Evolutionary conservation across 2,888 invertebrate species (phyloP).

Genomic region (Callimorpha dominula): DNA sequence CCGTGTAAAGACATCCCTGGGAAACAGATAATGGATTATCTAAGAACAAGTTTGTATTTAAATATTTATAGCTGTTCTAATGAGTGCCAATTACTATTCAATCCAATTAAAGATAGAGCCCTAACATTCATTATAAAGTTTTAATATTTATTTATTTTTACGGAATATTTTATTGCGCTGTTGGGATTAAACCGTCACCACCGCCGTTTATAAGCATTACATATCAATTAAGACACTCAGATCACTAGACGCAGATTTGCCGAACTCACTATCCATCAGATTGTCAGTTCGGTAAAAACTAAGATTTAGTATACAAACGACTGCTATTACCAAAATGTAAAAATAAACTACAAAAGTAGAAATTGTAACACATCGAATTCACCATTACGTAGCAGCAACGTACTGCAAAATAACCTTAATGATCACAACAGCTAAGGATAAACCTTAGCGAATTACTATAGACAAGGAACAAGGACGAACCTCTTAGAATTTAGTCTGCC

Average conservation of each 20-base stretch:
- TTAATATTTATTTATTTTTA: neutral
- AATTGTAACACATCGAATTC: neutral
- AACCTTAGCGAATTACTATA: too few species aligned
- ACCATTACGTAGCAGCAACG: neutral
- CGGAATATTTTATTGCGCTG: neutral
- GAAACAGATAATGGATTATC: conserved; percentile 35
- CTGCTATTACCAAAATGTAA: too few species aligned
- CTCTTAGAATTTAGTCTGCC: neutral
- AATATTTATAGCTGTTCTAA: neutral
- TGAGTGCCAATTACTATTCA: neutral
- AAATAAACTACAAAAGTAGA: neutral
- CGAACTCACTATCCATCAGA: neutral
- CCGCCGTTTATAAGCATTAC: neutral
- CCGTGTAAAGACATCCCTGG: conserved; percentile 35
- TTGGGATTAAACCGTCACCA: neutral
- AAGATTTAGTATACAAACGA: neutral
- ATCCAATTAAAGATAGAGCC: neutral
- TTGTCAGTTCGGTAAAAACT: neutral
- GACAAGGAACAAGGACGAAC: neutral
- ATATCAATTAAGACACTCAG: neutral
- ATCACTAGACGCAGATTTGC: neutral
- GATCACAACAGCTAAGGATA: too few species aligned
- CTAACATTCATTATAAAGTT: neutral
- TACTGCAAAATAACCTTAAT: neutral
- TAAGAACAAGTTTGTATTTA: neutral